phyloP scores from a whole-genome alignment of 2,113 vertebrate genomes.

The Lonchura striata region DNA sequence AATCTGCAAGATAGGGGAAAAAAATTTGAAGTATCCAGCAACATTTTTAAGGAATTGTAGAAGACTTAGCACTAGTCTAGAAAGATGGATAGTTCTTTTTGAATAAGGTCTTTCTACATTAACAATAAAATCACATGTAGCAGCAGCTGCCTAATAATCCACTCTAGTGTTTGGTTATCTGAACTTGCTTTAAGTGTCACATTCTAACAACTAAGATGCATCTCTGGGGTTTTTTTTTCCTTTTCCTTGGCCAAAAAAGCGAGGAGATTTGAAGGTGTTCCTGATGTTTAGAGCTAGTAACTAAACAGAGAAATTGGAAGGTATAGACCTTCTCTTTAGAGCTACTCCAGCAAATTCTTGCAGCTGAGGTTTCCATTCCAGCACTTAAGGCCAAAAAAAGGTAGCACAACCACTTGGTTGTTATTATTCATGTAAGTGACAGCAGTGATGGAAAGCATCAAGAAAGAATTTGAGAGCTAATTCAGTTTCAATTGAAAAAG shows the following conservation, averaged over 20 bases:
- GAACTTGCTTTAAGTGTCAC: background rate
- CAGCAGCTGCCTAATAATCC: background rate
- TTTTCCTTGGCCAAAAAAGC: background rate
- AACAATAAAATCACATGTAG: background rate
- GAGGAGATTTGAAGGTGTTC: background rate
- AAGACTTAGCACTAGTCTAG: background rate
- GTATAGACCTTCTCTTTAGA: background rate
- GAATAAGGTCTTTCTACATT: background rate
- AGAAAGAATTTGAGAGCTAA: background rate
- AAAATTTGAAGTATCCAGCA: background rate
- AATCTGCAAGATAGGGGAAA: background rate
- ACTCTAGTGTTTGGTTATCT: background rate
- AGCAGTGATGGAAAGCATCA: background rate
- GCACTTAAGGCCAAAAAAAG: background rate
- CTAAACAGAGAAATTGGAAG: background rate
- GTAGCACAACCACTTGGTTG: background rate
- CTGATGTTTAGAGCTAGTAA: background rate
- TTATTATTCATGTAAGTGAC: background rate
- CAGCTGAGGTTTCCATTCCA: background rate
- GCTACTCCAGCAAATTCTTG: background rate
- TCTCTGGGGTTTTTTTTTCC: accelerated
- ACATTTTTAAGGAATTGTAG: background rate
- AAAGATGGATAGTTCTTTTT: background rate
- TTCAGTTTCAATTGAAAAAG: background rate
- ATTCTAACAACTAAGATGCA: background rate